These are phyloP conservation scores for Eupithecia tripunctaria DNA, from an alignment of 2,888 invertebrate species.

Conservation along the genomic window DNA sequence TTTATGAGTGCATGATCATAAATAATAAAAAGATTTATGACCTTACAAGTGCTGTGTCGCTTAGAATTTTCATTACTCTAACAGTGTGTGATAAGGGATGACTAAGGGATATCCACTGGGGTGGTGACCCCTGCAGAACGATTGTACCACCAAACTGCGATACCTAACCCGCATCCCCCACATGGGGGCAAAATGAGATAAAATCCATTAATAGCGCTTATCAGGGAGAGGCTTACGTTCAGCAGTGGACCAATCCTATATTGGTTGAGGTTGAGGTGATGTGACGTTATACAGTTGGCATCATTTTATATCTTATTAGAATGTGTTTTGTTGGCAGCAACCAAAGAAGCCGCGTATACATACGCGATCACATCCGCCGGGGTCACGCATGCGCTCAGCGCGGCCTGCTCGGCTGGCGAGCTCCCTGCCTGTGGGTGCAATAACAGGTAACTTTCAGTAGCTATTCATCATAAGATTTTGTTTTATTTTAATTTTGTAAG, in stretches of 20 bases:
- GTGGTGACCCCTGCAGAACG: too few species aligned
- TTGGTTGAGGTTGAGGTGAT: too few species aligned
- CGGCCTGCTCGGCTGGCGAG: slow-evolving; percentile 96
- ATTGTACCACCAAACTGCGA: too few species aligned
- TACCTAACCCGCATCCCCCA: too few species aligned
- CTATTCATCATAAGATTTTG: neutral
- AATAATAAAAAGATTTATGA: neutral
- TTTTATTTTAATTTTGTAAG: neutral
- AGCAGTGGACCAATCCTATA: too few species aligned
- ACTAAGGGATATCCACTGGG: too few species aligned
- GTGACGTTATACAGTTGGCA: neutral
- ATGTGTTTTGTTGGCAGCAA: slow-evolving; percentile 84
- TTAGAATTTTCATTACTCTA: too few species aligned
- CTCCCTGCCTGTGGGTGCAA: slow-evolving; percentile 93
- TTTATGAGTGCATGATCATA: neutral
- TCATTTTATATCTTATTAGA: neutral
- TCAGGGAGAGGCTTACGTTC: too few species aligned
- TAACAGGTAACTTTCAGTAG: slow-evolving; percentile 47
- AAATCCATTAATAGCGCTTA: too few species aligned
- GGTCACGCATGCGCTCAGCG: slow-evolving; percentile 94
- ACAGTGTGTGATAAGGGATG: too few species aligned
- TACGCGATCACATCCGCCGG: slow-evolving; percentile 97
- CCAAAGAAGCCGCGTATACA: slow-evolving; percentile 96
- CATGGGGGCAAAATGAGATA: too few species aligned
- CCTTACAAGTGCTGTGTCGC: too few species aligned